Evolutionary conservation across 1,140 invertebrate species (phyloP), one percentile per base, ranked within the genome.

Genomic region (Calliphora vicina): DNA sequence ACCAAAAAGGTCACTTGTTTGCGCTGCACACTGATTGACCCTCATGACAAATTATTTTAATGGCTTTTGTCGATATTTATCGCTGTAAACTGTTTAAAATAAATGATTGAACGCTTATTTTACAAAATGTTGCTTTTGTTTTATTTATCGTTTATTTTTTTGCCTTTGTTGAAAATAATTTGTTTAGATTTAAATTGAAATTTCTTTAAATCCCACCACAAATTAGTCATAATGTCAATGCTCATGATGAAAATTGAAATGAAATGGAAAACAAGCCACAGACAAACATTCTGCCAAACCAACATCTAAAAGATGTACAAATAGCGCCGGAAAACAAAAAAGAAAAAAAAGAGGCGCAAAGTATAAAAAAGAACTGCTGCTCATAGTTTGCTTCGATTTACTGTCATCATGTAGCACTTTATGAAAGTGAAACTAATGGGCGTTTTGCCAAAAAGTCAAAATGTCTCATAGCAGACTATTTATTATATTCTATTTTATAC

Each of bases 381-480:
- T 23, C 61, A 57, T 78, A 78, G 74, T 29, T 78, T 78, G 35
- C n/a, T 67, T 67, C 61, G 61, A 67, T 67, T 67, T 67, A 67
- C 61, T 67, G 42, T 12, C 35, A 78, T 20, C 74, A 78, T 78
- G 42, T 45, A 20, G 42, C 35, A 78, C 74, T 78, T 43, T 78
- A 43, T 43, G 74, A 43, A 23, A 78, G 74, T 43, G 74, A 78
- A 78, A 45, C 74, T 78, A 78, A 78, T 78, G 74, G 74, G 74
- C 74, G 74, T 23, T 25, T 43, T 78, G 74, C 74, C 74, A 78
- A 78, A 43, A 78, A 78, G 74, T 78, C 74, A 78, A 78, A 76
- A 78, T 78, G 74, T 45, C 74, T 78, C 74, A 78, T 78, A 42
- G 6, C 23, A 78, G 25, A 78, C 42, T 45, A 78, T 45, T 78